Conservation (phyloP, 2,888 invertebrate genomes). For the Odontocolon sp. region DNA sequence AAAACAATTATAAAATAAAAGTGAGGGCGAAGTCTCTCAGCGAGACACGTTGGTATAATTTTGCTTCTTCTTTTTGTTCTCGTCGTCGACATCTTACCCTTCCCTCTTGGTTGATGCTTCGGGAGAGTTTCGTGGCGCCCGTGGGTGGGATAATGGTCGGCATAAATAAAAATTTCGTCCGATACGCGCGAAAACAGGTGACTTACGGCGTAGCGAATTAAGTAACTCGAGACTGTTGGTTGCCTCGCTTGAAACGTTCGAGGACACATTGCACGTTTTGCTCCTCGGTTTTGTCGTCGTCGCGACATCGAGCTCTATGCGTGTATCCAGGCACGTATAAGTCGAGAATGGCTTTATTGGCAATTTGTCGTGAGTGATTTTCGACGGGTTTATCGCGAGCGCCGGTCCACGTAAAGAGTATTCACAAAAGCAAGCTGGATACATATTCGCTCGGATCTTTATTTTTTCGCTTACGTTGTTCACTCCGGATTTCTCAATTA, state of each 20-base stretch:
- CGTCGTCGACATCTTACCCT: neutral
- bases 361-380: conserved; percentile 71
- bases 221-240: conserved; percentile 67
- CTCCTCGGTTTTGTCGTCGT: neutral
- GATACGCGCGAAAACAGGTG: conserved; percentile 75
- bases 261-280: neutral
- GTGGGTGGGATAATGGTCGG: conserved; percentile 71
- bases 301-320: neutral
- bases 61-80: neutral
- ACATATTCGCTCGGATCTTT: conserved; percentile 14
- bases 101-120: neutral
- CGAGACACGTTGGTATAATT: neutral
- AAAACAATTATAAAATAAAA: neutral
- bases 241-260: neutral
- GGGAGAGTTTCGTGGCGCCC: conserved; percentile 15
- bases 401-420: too few relatives aligned
- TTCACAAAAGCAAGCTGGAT: too few relatives aligned
- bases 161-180: conserved; percentile 75
- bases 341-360: conserved; percentile 65
- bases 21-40: neutral
- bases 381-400: conserved; percentile 70
- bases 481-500: conserved; percentile 52
- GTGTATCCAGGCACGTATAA: neutral
- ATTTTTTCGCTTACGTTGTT: neutral
- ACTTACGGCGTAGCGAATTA: conserved; percentile 72